phyloP scores from a whole-genome alignment of 2,888 invertebrate genomes.

The Entomobrya proxima region DNA sequence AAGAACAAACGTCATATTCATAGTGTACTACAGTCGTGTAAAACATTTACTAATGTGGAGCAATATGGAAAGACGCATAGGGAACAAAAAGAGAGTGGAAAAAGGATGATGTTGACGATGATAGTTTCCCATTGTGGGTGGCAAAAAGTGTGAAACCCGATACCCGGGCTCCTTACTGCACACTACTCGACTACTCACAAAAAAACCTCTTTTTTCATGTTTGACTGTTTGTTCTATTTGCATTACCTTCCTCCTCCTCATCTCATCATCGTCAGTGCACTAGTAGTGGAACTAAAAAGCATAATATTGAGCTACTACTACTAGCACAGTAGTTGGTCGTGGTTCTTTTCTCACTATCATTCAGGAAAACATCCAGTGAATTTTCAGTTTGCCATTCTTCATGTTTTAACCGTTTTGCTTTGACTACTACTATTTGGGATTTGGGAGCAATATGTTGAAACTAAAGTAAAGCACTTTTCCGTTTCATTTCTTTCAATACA shows the following conservation, averaged over 20 bases:
- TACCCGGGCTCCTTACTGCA: slow-evolving; percentile 74
- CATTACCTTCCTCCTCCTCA: slow-evolving; percentile 55
- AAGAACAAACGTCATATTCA: slow-evolving; percentile 33
- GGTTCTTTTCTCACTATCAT: not conserved
- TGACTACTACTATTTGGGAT: slow-evolving; percentile 9
- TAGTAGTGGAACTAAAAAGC: too few species aligned
- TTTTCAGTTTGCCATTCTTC: slow-evolving; percentile 52
- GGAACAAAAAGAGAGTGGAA: slow-evolving; percentile 38
- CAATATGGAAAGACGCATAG: slow-evolving; percentile 8
- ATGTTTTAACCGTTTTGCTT: slow-evolving; percentile 38
- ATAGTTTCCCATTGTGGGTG: slow-evolving; percentile 76
- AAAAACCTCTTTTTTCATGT: slow-evolving; percentile 57
- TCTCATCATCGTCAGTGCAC: not conserved
- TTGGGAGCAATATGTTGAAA: not conserved
- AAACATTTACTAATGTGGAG: slow-evolving; percentile 45
- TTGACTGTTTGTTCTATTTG: slow-evolving; percentile 67
- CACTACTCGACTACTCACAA: slow-evolving; percentile 34
- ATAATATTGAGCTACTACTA: too few species aligned
- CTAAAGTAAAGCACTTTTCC: slow-evolving; percentile 50
- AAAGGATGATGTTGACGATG: slow-evolving; percentile 54
- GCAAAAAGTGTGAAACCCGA: slow-evolving; percentile 75
- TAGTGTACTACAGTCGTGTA: not conserved
- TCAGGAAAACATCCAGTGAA: not conserved
- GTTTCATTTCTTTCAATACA: slow-evolving; percentile 31
- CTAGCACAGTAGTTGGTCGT: not conserved